Conservation (phyloP, 2,797 vertebrate genomes). For the Crax fasciolata region DNA sequence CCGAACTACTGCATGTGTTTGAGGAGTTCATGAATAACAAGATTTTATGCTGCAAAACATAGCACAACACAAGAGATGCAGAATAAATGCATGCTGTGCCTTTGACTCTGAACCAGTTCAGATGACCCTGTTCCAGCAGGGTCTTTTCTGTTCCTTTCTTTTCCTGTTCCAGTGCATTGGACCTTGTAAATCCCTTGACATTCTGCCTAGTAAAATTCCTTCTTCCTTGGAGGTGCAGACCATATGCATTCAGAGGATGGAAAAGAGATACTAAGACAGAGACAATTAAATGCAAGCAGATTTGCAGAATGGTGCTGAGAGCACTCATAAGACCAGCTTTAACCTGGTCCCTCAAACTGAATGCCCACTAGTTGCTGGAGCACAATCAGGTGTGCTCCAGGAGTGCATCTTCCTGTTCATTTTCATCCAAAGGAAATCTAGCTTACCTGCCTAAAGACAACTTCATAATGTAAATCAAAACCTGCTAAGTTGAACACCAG, state of each 20-base stretch:
- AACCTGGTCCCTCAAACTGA: background rate
- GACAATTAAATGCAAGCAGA: background rate
- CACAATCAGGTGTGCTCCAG: background rate
- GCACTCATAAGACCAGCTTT: background rate
- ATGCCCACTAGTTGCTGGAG: background rate
- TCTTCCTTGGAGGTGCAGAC: background rate
- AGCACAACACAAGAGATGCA: background rate
- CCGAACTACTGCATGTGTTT: background rate
- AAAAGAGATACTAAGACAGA: background rate
- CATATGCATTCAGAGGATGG: background rate
- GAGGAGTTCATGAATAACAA: background rate
- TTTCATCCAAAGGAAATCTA: background rate
- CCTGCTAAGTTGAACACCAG: background rate
- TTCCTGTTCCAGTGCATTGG: background rate
- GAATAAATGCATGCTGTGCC: background rate
- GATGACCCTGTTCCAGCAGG: background rate
- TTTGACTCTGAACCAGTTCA: background rate
- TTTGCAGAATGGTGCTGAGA: background rate
- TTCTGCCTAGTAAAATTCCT: background rate
- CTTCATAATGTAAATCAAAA: background rate
- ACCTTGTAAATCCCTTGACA: background rate
- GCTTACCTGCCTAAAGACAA: background rate
- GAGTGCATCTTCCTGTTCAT: accelerated
- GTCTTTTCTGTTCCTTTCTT: background rate
- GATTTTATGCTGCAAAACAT: background rate